Conservation (phyloP, 2,797 vertebrate species). For the Alauda arvensis region DNA sequence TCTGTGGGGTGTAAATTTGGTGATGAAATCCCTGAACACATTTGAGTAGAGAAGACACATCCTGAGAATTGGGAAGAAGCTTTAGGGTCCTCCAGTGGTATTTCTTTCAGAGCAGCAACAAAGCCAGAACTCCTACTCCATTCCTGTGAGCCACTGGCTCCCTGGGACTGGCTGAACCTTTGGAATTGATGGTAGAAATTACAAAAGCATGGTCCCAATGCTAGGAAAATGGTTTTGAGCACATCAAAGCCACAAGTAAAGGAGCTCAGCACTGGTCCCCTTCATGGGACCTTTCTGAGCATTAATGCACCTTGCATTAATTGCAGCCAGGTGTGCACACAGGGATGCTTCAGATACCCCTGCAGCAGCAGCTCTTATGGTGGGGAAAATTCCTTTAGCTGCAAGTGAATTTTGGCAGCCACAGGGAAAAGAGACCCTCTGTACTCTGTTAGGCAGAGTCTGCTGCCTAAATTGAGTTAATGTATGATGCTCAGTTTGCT, state of each 20-base stretch:
- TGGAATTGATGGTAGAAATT: not conserved
- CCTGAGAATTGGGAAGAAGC: not conserved
- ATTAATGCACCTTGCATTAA: accelerated
- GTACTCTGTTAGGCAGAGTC: not conserved
- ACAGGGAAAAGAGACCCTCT: not conserved
- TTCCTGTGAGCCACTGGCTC: not conserved
- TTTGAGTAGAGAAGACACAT: not conserved
- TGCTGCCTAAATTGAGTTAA: not conserved
- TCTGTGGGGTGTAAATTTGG: not conserved
- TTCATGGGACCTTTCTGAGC: not conserved
- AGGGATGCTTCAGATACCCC: not conserved
- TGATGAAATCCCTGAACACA: not conserved
- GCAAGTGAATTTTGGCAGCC: not conserved
- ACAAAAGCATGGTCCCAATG: accelerated
- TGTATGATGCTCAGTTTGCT: not conserved
- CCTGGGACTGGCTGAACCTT: not conserved
- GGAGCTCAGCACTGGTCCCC: not conserved
- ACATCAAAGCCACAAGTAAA: not conserved
- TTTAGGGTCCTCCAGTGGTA: not conserved
- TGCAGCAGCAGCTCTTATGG: not conserved
- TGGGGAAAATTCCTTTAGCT: not conserved
- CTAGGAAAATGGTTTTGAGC: not conserved
- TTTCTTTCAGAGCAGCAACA: not conserved
- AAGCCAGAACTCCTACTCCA: not conserved
- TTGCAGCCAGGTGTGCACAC: not conserved